Evolutionary conservation across 2,113 vertebrate genomes (phyloP).

Genomic region (Saimiri boliviensis): DNA sequence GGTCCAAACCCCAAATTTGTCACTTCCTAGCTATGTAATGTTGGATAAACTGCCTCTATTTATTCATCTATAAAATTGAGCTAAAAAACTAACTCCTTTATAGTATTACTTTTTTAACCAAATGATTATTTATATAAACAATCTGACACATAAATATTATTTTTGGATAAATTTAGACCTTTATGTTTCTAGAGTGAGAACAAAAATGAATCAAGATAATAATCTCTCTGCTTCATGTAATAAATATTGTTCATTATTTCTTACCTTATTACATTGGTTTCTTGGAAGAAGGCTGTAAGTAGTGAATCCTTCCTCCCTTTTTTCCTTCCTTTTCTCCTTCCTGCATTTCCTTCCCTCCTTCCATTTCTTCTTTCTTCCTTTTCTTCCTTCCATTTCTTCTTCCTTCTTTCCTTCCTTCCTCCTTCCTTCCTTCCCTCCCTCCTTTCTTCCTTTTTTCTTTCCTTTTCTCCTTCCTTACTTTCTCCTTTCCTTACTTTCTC

Average conservation of each 20-base stretch:
- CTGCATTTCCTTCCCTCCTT: fast-evolving
- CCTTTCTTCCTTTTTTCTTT: background rate
- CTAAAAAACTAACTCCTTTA: background rate
- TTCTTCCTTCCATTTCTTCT: too few relatives aligned
- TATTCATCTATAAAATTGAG: background rate
- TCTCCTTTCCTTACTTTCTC: too few relatives aligned
- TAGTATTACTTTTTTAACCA: background rate
- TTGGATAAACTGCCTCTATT: background rate
- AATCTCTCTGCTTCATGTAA: background rate
- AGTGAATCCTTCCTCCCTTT: background rate
- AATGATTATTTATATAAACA: background rate
- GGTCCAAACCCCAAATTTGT: background rate
- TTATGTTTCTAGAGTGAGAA: background rate
- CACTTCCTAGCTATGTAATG: background rate
- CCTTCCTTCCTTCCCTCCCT: background rate
- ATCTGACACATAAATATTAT: background rate
- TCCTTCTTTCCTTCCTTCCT: too few relatives aligned
- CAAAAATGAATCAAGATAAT: background rate
- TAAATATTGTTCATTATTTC: background rate
- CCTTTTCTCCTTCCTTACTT: too few relatives aligned
- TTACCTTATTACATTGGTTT: background rate
- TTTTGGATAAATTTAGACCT: background rate
- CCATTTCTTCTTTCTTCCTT: background rate
- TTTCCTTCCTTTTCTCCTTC: background rate
- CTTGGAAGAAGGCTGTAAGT: background rate